Evolutionary conservation across 2,797 vertebrate species (phyloP).

Genomic region (Sebastes oblongus): DNA sequence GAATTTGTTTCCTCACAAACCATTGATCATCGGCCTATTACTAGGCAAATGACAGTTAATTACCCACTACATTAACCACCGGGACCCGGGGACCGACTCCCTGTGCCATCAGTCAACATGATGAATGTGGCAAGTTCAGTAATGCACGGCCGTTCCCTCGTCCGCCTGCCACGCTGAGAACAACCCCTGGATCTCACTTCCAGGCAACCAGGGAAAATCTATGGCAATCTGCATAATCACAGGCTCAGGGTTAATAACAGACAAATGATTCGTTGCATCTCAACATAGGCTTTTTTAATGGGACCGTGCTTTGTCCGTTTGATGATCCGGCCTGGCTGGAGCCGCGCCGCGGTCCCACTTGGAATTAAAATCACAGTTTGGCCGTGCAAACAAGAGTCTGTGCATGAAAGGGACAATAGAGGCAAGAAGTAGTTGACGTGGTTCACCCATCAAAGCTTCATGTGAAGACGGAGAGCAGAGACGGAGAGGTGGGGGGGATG

Average conservation of each 20-base stretch:
- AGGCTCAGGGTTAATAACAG: slow-evolving; percentile 99
- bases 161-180: slow-evolving; percentile 91
- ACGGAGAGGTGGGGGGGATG: not conserved
- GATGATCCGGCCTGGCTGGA: slow-evolving; percentile 71
- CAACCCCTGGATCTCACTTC: slow-evolving; percentile 96
- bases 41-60: slow-evolving; percentile 99
- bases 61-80: slow-evolving; percentile 99
- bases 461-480: not conserved
- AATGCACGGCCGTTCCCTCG: slow-evolving; percentile 94
- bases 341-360: slow-evolving; percentile 29
- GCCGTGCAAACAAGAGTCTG: not conserved
- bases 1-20: slow-evolving; percentile 99
- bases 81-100: slow-evolving; percentile 95
- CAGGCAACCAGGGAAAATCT: slow-evolving; percentile 94
- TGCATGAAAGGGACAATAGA: not conserved
- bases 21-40: slow-evolving; percentile 99
- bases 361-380: slow-evolving; percentile 38
- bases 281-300: slow-evolving; percentile 84
- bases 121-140: slow-evolving; percentile 99
- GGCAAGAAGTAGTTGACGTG: not conserved
- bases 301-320: slow-evolving; percentile 81
- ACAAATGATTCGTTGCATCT: slow-evolving; percentile 99
- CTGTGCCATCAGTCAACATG: slow-evolving; percentile 99
- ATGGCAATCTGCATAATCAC: slow-evolving; percentile 99
- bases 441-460: not conserved